Base-by-base conservation (phyloP, 1,140 invertebrate species). In the Helicoverpa zea region DNA sequence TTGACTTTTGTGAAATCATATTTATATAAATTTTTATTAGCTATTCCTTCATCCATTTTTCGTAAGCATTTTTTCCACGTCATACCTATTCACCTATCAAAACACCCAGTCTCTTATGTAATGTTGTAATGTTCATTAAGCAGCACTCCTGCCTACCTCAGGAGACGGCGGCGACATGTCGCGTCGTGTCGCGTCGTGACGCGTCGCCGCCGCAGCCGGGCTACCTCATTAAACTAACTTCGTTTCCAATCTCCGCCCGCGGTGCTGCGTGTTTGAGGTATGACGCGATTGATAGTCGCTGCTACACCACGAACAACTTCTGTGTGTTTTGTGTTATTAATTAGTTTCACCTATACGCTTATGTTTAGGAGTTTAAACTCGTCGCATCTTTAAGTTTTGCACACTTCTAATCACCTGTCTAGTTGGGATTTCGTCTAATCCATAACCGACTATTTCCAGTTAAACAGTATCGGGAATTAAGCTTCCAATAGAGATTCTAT, bases 191-290 rank as follows among this genome's bases (percentile, higher is more conserved):
- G 18, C 47, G 75, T 52, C 35, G 13, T 59, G 73, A 29, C 43
- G 13, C 30, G 13, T 63, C 18, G 49, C 75, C 75, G 75, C 72
- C 64, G 47, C 80, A 59, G 35, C 73, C 58, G 64, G 74, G 61
- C 79, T 80, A 77, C 75, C 79, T 86, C 84, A 82, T 84, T 83
- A 83, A 83, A 86, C 82, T 81, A 82, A 82, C 80, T 86, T 74
- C 63, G 73, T 72, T 56, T 81, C 35, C 82, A 83, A 83, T 83
- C 79, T 83, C 79, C 82, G 73, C 56, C 72, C 82, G 73, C 47
- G 58, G 63, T 66, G 51, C n/a, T 75, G 75, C 64, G 51, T 63
- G 64, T 35, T 82, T 74, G 82, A 77, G 49, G 59, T 64, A 52
- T 68, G 64, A 64, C 68, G 18, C 49, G 49, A 77, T 77, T 77